Percentiles rank a stretch among this genome's conserved stretches.
Evolutionary conservation across 2,797 vertebrate genomes (phyloP).

Genomic region (Micropoecilia bifurca): DNA sequence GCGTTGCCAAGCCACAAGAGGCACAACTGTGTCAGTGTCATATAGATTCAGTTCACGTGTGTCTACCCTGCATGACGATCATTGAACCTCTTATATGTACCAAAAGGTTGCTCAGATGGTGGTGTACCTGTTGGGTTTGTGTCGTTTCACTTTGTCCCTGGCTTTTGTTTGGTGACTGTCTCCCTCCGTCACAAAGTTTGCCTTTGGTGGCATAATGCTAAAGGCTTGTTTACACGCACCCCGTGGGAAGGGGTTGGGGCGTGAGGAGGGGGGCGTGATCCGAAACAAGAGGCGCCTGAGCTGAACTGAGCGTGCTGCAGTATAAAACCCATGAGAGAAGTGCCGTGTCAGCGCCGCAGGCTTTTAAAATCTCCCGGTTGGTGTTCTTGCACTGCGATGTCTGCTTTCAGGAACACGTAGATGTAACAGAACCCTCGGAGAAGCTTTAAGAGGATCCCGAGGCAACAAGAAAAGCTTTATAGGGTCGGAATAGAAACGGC

Average conservation of each 20-base stretch:
- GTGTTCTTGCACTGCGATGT: constrained; percentile 15
- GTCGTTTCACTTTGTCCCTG: constrained; percentile 34
- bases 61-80: constrained; percentile 35
- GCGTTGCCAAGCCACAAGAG: constrained; percentile 46
- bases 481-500: constrained; percentile 25
- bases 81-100: constrained; percentile 49
- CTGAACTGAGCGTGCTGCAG: constrained; percentile 35
- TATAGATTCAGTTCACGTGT: constrained; percentile 34
- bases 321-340: constrained; percentile 47
- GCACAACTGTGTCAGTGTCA: constrained; percentile 23
- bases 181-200: constrained; percentile 36
- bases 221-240: constrained; percentile 64
- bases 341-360: constrained; percentile 34
- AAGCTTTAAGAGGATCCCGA: constrained; percentile 40
- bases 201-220: constrained; percentile 45
- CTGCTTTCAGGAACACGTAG: constrained; percentile 31
- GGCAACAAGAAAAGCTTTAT: constrained; percentile 38
- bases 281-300: constrained; percentile 48
- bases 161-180: constrained; percentile 42
- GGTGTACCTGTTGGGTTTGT: constrained; percentile 30
- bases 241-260: constrained; percentile 25
- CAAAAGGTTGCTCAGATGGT: constrained; percentile 48
- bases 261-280: constrained; percentile 30
- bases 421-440: constrained; percentile 27
- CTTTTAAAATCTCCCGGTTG: constrained; percentile 46